Percentiles rank a stretch among this genome's conserved stretches.
Conservation (phyloP, 2,888 invertebrate species). For the Ormyrus rosae region DNA sequence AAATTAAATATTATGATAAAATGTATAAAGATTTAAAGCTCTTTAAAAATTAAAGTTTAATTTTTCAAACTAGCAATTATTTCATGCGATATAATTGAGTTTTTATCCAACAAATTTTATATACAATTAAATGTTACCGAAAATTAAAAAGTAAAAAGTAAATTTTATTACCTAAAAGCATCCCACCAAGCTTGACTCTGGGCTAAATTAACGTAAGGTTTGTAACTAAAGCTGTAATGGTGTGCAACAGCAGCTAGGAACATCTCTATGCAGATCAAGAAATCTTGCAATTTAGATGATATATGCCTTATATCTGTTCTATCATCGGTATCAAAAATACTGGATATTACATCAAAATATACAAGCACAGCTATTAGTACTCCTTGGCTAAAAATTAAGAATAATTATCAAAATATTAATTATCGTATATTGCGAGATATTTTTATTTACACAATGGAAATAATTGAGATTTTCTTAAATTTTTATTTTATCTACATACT, state of each 20-base stretch:
- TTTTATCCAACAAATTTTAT: not conserved
- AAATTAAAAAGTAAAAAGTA: slow-evolving; percentile 10
- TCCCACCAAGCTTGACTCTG: slow-evolving; percentile 75
- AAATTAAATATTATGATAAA: not conserved
- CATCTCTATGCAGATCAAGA: slow-evolving; percentile 98
- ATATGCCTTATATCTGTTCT: slow-evolving; percentile 83
- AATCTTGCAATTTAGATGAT: slow-evolving; percentile 92
- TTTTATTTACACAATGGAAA: too few relatives aligned
- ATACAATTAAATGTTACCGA: not conserved
- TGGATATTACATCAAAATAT: slow-evolving; percentile 87
- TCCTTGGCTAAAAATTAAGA: slow-evolving; percentile 85
- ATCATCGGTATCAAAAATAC: slow-evolving; percentile 84
- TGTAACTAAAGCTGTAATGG: slow-evolving; percentile 96
- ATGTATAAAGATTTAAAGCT: too few relatives aligned
- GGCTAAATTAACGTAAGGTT: slow-evolving; percentile 83
- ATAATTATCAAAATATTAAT: slow-evolving; percentile 2
- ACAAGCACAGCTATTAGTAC: slow-evolving; percentile 92
- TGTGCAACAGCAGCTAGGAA: slow-evolving; percentile 96
- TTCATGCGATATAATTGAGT: too few relatives aligned
- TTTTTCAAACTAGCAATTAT: too few relatives aligned
- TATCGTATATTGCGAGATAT: too few relatives aligned
- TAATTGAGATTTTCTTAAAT: too few relatives aligned
- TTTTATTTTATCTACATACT: too few relatives aligned
- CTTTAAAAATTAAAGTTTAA: too few relatives aligned
- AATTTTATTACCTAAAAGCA: slow-evolving; percentile 70